phyloP scores from a whole-genome alignment of 2,113 vertebrate species.

The Origma solitaria region DNA sequence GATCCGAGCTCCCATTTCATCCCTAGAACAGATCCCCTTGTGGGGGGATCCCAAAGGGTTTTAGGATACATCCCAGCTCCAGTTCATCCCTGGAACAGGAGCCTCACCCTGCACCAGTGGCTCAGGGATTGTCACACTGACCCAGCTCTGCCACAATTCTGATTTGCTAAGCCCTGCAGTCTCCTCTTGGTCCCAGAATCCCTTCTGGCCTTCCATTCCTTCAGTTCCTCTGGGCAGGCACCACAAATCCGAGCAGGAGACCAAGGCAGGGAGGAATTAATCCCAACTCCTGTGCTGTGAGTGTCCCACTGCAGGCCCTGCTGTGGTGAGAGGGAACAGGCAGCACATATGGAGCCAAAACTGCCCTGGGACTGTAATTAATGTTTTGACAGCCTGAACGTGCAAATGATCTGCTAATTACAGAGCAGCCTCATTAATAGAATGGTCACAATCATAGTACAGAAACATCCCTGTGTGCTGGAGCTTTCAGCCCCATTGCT shows the following conservation, averaged over 20 bases:
- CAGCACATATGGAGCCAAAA: not conserved
- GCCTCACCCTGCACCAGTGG: not conserved
- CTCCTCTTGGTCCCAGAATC: not conserved
- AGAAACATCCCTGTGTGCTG: not conserved
- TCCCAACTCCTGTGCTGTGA: not conserved
- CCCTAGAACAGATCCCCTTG: no score
- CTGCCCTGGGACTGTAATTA: not conserved
- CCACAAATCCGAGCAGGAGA: not conserved
- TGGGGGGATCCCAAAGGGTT: no score
- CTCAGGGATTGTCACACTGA: not conserved
- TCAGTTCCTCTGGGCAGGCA: not conserved
- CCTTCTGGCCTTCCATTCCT: not conserved
- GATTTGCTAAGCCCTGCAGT: not conserved
- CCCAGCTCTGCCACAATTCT: not conserved
- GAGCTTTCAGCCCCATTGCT: not conserved
- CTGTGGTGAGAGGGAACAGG: not conserved
- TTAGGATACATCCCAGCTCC: no score
- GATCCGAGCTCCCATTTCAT: no score
- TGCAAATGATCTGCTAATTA: not conserved
- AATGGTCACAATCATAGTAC: not conserved
- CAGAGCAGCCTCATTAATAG: not conserved
- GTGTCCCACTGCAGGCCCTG: not conserved
- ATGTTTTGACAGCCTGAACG: not conserved
- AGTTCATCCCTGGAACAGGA: not conserved
- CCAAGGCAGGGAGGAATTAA: not conserved